phyloP scores from a whole-genome alignment of 35 echinoderm and acorn worm species.

The Apostichopus californicus region DNA sequence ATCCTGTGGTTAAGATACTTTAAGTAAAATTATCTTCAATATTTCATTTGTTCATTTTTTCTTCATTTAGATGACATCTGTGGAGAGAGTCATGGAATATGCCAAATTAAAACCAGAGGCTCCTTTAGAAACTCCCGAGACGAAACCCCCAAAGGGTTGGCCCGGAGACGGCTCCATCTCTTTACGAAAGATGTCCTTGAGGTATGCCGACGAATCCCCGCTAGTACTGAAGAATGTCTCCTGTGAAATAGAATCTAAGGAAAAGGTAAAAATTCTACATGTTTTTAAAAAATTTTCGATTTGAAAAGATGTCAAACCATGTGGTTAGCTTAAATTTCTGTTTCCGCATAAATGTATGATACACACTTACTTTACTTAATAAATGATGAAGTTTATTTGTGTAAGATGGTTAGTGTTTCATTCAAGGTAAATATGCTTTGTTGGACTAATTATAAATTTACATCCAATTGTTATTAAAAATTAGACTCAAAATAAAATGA shows the following conservation, averaged over 20 bases:
- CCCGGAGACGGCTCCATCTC: slow-evolving; percentile 60
- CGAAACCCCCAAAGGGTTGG: slow-evolving; percentile 66
- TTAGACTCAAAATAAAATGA: no score
- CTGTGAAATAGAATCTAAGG: slow-evolving; percentile 69
- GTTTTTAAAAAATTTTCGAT: neutral
- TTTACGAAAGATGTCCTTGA: slow-evolving; percentile 65
- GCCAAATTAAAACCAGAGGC: slow-evolving; percentile 84
- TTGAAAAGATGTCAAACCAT: neutral
- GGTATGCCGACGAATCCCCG: slow-evolving; percentile 69
- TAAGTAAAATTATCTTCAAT: no score
- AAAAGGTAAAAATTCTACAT: slow-evolving; percentile 60
- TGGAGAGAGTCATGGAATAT: slow-evolving; percentile 89
- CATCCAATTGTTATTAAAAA: no score
- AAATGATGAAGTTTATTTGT: no score
- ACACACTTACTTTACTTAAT: no score
- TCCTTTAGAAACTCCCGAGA: slow-evolving; percentile 58
- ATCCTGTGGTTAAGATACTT: no score
- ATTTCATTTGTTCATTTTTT: neutral
- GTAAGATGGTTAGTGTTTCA: no score
- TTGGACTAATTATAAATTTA: no score
- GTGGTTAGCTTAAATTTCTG: neutral
- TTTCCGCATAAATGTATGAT: no score
- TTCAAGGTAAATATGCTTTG: no score
- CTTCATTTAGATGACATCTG: slow-evolving; percentile 82
- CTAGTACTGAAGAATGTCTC: slow-evolving; percentile 70